Base-by-base conservation (phyloP, 53 echinoderm and acorn worm species). In the Hippasteria phrygiana region DNA sequence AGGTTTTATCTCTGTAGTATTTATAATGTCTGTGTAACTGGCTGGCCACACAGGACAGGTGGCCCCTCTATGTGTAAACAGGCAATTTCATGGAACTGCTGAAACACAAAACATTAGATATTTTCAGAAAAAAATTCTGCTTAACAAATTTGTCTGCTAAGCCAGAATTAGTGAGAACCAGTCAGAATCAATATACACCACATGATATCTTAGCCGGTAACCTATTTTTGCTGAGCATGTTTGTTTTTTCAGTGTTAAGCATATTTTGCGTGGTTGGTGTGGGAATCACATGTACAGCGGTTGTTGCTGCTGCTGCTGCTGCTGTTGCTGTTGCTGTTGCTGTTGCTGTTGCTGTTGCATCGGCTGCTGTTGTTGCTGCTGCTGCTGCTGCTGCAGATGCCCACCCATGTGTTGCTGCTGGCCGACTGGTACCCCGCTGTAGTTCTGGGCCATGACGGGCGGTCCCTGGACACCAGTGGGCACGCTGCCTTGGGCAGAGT, bases 381-480 rank as follows among this genome's bases (percentile, higher is more conserved):
- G 79, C n/a, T n/a, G 55, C 20, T 54, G 78, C 28, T 48, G 75
- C 75, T 51, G 77, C 77, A 24, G 77, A 7, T 77, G 77, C 1
- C 37, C 56, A 26, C 12, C 39, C 81, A 81, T 65, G 64, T 18
- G 64, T 38, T 62, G 81, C 41, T 59, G 78, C 38, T n/a, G 59
- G 17, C 75, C 75, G 13, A 29, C 74, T 41, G 89, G 78, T 79
- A 71, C 79, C 35, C 59, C 86, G 34, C 71, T 54, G 41, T 89
- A 89, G 5, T 78, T 69, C 73, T 87, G 87, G 0, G 36, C 17
- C 69, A 71, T 78, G 53, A 77, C 13, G 3, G 89, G 79, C 29
- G 89, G 89, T 22, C 79, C 78, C 55, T 89, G 89, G 12, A 89
- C 74, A 4, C 89, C 74, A 2, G 89, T 39, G 0, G 89, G 89